These are phyloP conservation scores for Eciton burchellii DNA, from an alignment of 1,140 invertebrate species.

Conservation along the genomic window DNA sequence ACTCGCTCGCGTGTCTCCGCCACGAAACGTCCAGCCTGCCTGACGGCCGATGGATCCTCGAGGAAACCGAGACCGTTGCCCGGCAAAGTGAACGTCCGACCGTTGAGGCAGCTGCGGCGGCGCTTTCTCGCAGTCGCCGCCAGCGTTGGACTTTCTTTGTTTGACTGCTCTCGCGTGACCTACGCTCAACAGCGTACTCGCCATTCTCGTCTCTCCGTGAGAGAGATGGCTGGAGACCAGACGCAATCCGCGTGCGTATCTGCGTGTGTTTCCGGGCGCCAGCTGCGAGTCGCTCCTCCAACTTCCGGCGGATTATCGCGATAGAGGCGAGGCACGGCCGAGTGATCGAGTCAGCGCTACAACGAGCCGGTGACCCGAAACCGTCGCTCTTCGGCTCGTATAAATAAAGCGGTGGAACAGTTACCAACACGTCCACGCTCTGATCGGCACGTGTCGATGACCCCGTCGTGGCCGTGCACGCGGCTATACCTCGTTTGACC, in stretches of 20 bases:
- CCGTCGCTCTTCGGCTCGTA: conserved; percentile 56
- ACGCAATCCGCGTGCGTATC: conserved; percentile 60
- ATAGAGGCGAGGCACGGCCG: conserved; percentile 72
- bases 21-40: conserved; percentile 12
- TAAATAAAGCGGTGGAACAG: conserved; percentile 58
- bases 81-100: conserved; percentile 42
- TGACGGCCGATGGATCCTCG: conserved; percentile 11
- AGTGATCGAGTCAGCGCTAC: conserved; percentile 73
- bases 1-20: conserved; percentile 39
- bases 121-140: conserved; percentile 54
- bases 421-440: conserved; percentile 12
- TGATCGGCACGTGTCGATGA: conserved; percentile 55
- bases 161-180: conserved; percentile 68
- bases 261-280: conserved; percentile 78
- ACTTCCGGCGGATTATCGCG: conserved; percentile 80
- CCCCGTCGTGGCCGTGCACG: conserved; percentile 24
- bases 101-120: conserved; percentile 73
- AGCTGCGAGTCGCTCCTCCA: conserved; percentile 76
- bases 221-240: conserved; percentile 34
- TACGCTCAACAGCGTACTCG: conserved; percentile 44
- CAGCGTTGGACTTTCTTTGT: conserved; percentile 71
- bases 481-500: conserved; percentile 35
- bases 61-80: conserved; percentile 47
- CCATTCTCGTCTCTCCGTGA: conserved; percentile 54
- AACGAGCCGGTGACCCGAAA: conserved; percentile 67